A percentile compares a stretch with the other conserved stretches of the same genome.
Evolutionary conservation across 2,113 vertebrate species (phyloP).

Genomic region (Damaliscus lunatus): DNA sequence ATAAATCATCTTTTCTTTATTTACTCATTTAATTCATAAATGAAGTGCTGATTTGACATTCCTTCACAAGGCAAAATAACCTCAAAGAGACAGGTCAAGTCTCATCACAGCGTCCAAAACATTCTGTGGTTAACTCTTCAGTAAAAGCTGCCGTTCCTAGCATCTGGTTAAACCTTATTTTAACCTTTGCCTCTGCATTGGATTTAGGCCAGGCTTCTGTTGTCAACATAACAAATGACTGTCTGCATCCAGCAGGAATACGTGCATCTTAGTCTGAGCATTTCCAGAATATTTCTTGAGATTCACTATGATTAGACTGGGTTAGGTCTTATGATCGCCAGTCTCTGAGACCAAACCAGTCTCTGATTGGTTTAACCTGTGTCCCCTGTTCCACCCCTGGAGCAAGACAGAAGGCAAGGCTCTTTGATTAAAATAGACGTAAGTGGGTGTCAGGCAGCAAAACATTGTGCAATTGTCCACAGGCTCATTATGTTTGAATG

Average conservation of each 20-base stretch:
- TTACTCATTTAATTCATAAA: background rate
- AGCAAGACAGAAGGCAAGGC: background rate
- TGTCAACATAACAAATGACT: background rate
- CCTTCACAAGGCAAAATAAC: background rate
- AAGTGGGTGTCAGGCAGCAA: background rate
- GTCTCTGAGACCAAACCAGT: background rate
- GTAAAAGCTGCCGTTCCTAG: background rate
- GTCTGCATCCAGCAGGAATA: background rate
- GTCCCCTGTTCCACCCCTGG: background rate
- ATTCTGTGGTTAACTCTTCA: background rate
- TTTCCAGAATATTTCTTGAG: background rate
- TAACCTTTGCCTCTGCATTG: background rate
- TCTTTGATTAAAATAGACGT: background rate
- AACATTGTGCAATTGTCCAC: background rate
- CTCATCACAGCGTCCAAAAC: background rate
- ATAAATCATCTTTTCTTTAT: background rate
- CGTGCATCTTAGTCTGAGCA: background rate
- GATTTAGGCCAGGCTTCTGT: background rate
- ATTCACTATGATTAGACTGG: background rate
- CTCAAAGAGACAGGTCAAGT: background rate
- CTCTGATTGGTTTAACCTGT: background rate
- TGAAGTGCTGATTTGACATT: background rate
- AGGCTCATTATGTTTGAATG: background rate
- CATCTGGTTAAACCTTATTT: background rate
- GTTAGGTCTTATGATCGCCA: background rate